Percentiles rank a stretch among this genome's conserved stretches.
These are phyloP conservation scores for Sminthurides aquaticus DNA, from an alignment of 2,888 invertebrate species.

Conservation along the genomic window DNA sequence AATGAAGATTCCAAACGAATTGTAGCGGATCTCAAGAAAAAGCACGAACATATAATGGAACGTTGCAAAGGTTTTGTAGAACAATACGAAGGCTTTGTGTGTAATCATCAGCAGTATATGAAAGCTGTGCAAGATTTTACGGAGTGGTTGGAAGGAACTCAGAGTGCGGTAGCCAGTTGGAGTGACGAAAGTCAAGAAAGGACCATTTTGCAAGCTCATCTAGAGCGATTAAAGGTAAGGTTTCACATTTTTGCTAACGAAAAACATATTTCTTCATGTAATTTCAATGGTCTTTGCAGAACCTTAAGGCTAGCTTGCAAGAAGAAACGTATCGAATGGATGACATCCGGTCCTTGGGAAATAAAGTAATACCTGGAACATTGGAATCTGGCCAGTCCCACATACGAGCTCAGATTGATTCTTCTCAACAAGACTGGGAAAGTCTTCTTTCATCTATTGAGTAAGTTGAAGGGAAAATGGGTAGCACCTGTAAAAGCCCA, in stretches of 20 bases:
- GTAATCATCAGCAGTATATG: conserved; percentile 79
- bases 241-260: not conserved
- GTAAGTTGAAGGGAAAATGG: conserved; percentile 40
- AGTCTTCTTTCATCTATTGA: conserved; percentile 66
- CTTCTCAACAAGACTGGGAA: conserved; percentile 85
- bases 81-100: conserved; percentile 77
- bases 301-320: conserved; percentile 66
- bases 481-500: not conserved
- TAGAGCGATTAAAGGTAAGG: conserved; percentile 65
- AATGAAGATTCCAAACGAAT: conserved; percentile 65
- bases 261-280: not conserved
- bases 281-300: conserved; percentile 47
- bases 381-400: conserved; percentile 72
- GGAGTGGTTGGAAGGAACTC: conserved; percentile 78
- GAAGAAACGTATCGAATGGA: conserved; percentile 80
- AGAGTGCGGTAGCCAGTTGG: conserved; percentile 71
- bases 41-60: conserved; percentile 63
- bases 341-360: conserved; percentile 71
- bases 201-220: conserved; percentile 74
- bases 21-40: conserved; percentile 60
- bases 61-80: conserved; percentile 70
- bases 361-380: conserved; percentile 82
- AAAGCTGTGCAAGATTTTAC: conserved; percentile 77
- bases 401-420: conserved; percentile 78
- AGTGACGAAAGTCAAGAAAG: conserved; percentile 75